These are phyloP conservation scores for Lissonota sp. DNA, from an alignment of 2,888 invertebrate species.

Conservation along the genomic window DNA sequence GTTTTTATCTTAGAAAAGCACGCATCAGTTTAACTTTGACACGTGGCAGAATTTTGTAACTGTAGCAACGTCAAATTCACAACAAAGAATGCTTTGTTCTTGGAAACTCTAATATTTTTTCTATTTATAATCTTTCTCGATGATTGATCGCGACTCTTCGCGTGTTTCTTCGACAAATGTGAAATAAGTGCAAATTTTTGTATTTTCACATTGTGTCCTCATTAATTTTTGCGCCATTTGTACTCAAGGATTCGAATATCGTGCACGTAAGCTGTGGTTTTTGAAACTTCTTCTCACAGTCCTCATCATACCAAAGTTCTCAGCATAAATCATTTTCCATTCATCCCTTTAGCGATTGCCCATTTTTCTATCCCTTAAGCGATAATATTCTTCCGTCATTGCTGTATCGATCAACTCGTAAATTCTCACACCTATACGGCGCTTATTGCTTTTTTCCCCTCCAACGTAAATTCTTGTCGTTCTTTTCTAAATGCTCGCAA, in stretches of 20 bases:
- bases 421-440: conserved; percentile 7
- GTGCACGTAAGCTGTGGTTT: not conserved
- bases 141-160: no score
- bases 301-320: conserved; percentile 33
- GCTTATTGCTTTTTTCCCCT: conserved; percentile 4
- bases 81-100: no score
- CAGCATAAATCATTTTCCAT: not conserved
- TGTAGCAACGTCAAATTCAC: no score
- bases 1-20: no score
- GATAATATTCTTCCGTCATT: not conserved
- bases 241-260: conserved; percentile 30
- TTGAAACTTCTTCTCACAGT: conserved; percentile 4
- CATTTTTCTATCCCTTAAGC: not conserved
- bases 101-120: no score
- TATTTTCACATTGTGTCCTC: conserved; percentile 7
- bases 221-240: not conserved
- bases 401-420: conserved; percentile 43
- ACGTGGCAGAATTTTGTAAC: no score
- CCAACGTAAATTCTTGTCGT: not conserved
- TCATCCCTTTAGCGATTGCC: conserved; percentile 24
- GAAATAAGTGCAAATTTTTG: not conserved
- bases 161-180: no score
- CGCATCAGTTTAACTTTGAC: no score
- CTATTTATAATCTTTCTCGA: no score
- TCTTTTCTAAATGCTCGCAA: not conserved